phyloP scores from a whole-genome alignment of 2,113 vertebrate species.

The Marmota flaviventris region DNA sequence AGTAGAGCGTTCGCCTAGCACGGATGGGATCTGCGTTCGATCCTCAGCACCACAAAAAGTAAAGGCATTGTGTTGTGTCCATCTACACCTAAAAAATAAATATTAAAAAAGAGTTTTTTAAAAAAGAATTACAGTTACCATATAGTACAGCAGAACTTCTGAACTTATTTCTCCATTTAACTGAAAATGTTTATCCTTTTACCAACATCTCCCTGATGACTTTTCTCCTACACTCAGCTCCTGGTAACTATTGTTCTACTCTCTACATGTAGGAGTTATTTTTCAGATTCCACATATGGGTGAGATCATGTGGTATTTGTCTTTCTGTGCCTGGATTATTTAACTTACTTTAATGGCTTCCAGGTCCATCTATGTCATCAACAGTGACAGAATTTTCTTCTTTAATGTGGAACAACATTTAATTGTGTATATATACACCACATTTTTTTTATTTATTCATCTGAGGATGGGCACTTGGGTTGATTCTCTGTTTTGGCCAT shows the following conservation, averaged over 20 bases:
- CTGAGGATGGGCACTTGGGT: not conserved
- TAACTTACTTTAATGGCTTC: not conserved
- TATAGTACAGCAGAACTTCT: not conserved
- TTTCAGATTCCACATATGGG: not conserved
- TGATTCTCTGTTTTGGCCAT: not conserved
- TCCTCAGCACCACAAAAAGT: no score
- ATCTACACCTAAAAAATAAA: no score
- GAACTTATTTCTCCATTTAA: not conserved
- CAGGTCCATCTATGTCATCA: not conserved
- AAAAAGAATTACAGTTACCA: not conserved
- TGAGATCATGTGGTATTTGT: not conserved
- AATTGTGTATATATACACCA: not conserved
- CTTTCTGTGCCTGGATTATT: not conserved
- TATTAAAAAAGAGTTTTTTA: no score
- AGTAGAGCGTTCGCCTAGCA: no score
- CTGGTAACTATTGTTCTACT: not conserved
- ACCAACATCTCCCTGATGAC: not conserved
- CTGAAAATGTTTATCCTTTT: not conserved
- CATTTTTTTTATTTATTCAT: not conserved
- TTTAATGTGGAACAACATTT: not conserved
- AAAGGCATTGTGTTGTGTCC: no score
- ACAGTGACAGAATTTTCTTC: not conserved
- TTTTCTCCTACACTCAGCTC: no score
- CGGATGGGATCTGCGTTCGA: no score
- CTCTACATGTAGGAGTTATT: not conserved